Evolutionary conservation across 2,888 invertebrate species (phyloP).

Genomic region (Amphipoea oculea): DNA sequence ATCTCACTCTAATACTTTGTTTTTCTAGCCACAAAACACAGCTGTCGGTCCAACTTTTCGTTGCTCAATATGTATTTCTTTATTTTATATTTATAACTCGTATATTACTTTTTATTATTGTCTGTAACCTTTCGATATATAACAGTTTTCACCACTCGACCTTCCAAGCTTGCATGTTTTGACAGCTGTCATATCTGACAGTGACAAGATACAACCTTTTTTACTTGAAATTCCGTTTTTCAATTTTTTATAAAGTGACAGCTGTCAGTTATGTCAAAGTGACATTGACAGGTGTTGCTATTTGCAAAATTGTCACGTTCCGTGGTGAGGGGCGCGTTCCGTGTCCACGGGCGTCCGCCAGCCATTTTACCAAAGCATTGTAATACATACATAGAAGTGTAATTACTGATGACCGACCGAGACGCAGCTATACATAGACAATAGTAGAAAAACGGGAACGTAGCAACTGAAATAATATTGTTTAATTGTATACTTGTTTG

Average conservation of each 20-base stretch:
- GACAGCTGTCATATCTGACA: slow-evolving; percentile 51
- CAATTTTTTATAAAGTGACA: slow-evolving; percentile 43
- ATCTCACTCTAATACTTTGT: slow-evolving; percentile 16
- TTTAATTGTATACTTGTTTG: slow-evolving; percentile 49
- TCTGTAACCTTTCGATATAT: slow-evolving; percentile 53
- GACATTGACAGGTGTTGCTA: slow-evolving; percentile 54
- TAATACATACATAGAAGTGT: slow-evolving; percentile 66
- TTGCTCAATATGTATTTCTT: slow-evolving; percentile 67
- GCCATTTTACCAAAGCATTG: slow-evolving; percentile 76
- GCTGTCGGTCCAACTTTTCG: slow-evolving; percentile 55
- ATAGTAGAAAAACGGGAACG: slow-evolving; percentile 14
- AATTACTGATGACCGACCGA: slow-evolving; percentile 51
- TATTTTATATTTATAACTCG: slow-evolving; percentile 46
- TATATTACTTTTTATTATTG: slow-evolving; percentile 45
- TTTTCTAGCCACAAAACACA: neutral
- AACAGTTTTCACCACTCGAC: slow-evolving; percentile 51
- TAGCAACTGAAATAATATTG: slow-evolving; percentile 45
- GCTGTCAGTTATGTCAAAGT: slow-evolving; percentile 43
- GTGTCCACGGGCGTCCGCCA: slow-evolving; percentile 66
- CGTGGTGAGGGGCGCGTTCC: slow-evolving; percentile 50
- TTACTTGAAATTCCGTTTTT: slow-evolving; percentile 37
- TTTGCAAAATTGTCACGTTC: slow-evolving; percentile 55
- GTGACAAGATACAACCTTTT: slow-evolving; percentile 34
- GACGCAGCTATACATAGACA: slow-evolving; percentile 24
- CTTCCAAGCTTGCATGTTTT: slow-evolving; percentile 60